Base-by-base conservation (phyloP, 2,797 vertebrate species). In the Crenichthys baileyi region DNA sequence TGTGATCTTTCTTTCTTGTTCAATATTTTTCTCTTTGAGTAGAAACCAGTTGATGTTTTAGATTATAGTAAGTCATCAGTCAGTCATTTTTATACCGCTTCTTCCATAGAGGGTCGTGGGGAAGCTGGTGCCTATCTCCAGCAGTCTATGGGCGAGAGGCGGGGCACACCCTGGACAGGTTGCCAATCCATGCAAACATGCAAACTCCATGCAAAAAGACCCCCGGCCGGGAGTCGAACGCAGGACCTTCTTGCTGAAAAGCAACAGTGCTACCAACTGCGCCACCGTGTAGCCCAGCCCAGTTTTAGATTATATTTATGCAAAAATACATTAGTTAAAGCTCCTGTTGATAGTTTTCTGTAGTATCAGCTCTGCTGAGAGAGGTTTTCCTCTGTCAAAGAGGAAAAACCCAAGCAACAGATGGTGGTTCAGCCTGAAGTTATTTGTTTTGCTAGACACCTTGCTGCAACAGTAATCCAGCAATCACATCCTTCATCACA, bases 391-490 rank as follows among this genome's bases (percentile, higher is more conserved):
- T 65, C 58, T n/a, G 56, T 76, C 53, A 63, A 7, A 68, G n/a
- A 74, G 31, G 61, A 73, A 72, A 79, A 51, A 29, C 1, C 39
- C 48, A 13, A 63, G 61, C 0, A 12, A 44, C 68, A 82, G 56
- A 77, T 73, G 56, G 11, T 63, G 53, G n/a, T 72, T 65, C n/a
- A 61, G 26, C 70, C 51, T 48, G 29, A 70, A 73, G 75, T 44
- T 50, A 16, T 80, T 76, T 78, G 70, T 24, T 73, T 68, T 75
- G 58, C 79, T 44, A 73, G 41, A n/a, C 72, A 46, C 72, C 70
- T 85, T 78, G 58, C 48, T 60, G 81, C 9, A 70, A 44, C 67
- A 70, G 75, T 73, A 87, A 79, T 77, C 65, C 26, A 73, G 70
- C 70, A 78, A 73, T 72, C 46, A 75, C 78, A 72, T 79, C 81